These are phyloP conservation scores for Rambutsinella grinnellia DNA, from an alignment of 2,888 invertebrate genomes.

Conservation along the genomic window DNA sequence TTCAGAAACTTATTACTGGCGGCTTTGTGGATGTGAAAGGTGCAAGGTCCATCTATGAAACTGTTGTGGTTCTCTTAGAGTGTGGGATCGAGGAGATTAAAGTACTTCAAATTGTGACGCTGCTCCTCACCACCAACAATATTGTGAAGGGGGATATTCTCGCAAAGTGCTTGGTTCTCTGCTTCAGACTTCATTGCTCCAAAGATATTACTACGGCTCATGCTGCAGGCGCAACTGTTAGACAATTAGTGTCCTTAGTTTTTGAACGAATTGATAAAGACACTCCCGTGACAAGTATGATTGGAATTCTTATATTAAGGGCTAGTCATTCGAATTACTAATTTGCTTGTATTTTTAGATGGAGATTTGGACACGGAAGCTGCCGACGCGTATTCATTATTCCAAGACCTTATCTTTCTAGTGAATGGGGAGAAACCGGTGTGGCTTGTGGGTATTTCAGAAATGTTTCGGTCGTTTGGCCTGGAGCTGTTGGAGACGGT, in stretches of 20 bases:
- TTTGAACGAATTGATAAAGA: conserved; percentile 88
- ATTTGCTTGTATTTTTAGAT: conserved; percentile 47
- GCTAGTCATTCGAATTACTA: not conserved
- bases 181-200: conserved; percentile 95
- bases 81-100: conserved; percentile 95
- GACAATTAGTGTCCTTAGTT: conserved; percentile 93
- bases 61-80: conserved; percentile 94
- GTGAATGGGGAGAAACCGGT: conserved; percentile 96
- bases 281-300: conserved; percentile 54
- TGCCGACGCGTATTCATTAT: conserved; percentile 93
- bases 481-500: conserved; percentile 95
- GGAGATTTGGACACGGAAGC: conserved; percentile 82
- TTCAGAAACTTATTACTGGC: conserved; percentile 93
- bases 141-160: conserved; percentile 94
- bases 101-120: conserved; percentile 93
- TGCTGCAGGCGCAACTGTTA: conserved; percentile 97
- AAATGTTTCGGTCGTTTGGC: conserved; percentile 97
- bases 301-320: not conserved
- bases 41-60: conserved; percentile 92
- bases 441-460: conserved; percentile 96
- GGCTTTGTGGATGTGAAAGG: conserved; percentile 92
- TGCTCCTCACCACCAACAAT: conserved; percentile 94
- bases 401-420: conserved; percentile 96
- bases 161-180: conserved; percentile 94
- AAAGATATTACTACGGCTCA: conserved; percentile 96